Conservation (phyloP, 2,888 invertebrate genomes). For the Lasioglossum oenotherae region DNA sequence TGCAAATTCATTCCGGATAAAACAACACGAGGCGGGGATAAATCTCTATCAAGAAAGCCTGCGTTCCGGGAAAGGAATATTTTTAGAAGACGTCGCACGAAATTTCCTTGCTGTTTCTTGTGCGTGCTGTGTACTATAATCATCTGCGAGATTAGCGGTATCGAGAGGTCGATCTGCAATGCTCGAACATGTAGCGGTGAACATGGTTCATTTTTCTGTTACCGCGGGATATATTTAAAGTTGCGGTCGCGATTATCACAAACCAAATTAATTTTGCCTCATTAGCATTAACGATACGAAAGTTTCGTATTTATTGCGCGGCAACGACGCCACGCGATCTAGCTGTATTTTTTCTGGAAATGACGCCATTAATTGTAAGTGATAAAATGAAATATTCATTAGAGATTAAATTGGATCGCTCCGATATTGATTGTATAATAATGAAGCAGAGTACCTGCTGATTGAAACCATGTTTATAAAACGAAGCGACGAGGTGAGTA, state of each 20-base stretch:
- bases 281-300: neutral
- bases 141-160: neutral
- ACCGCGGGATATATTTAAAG: neutral
- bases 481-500: neutral
- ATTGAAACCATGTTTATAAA: neutral
- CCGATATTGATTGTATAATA: neutral
- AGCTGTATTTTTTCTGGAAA: neutral
- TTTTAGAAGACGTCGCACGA: neutral
- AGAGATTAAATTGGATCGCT: neutral
- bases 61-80: neutral
- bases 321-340: neutral
- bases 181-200: neutral
- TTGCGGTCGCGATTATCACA: neutral
- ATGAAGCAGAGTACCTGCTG: neutral
- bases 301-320: neutral
- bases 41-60: neutral
- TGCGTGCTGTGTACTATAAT: neutral
- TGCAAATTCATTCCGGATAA: neutral
- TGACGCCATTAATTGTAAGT: neutral
- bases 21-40: neutral
- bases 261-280: constrained; percentile 3
- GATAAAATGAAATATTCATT: neutral
- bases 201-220: neutral
- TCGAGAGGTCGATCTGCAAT: neutral
- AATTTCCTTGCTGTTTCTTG: neutral